phyloP scores from a whole-genome alignment of 2,888 invertebrate genomes.

The Machimus atricapillus region DNA sequence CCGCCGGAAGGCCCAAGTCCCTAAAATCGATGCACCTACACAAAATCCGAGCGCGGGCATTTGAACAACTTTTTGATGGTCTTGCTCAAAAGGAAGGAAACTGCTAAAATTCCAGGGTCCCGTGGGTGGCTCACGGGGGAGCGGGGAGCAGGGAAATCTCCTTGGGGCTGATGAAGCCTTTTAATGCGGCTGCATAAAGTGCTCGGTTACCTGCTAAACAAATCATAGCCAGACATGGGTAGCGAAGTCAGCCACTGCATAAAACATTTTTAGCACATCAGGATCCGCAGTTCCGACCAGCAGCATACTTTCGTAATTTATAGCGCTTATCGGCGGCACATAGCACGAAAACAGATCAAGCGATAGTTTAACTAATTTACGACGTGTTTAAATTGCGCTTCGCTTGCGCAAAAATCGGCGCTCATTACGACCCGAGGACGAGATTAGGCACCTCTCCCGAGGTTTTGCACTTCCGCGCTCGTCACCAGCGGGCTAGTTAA shows the following conservation, averaged over 20 bases:
- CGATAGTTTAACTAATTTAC: conserved; percentile 24
- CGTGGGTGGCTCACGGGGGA: not conserved
- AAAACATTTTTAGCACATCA: conserved; percentile 33
- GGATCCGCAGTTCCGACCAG: conserved; percentile 15
- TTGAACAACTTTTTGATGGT: not conserved
- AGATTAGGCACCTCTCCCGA: not conserved
- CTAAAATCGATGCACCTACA: not conserved
- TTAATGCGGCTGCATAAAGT: not conserved
- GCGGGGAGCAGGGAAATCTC: not conserved
- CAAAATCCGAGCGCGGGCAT: not conserved
- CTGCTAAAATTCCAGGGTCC: conserved; percentile 6
- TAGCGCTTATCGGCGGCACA: conserved; percentile 14
- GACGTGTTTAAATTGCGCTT: conserved; percentile 31
- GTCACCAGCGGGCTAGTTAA: not conserved
- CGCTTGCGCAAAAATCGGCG: conserved; percentile 7
- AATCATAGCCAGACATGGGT: conserved; percentile 3
- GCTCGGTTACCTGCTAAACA: not conserved
- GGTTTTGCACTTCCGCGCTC: not conserved
- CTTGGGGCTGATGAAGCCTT: not conserved
- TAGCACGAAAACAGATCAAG: conserved; percentile 24
- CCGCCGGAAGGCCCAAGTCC: not conserved
- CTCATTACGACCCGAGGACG: not conserved
- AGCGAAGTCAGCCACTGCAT: conserved; percentile 1
- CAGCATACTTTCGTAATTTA: conserved; percentile 10
- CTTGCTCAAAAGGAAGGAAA: conserved; percentile 14